Evolutionary conservation across 1,140 invertebrate species (phyloP).

Genomic region (Drosophila varians): DNA sequence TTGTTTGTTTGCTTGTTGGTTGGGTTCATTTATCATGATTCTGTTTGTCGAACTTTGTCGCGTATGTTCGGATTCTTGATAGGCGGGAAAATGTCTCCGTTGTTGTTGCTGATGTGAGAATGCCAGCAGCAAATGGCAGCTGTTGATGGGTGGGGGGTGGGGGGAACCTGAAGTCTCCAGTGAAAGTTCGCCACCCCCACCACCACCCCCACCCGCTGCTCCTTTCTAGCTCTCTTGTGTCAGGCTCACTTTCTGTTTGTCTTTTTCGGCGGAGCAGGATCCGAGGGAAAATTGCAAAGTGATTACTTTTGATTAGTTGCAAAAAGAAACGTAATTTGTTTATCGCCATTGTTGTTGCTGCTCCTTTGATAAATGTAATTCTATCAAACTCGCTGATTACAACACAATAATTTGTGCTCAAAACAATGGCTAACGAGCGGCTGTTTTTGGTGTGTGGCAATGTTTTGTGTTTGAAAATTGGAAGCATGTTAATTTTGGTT

Average conservation of each 20-base stretch:
- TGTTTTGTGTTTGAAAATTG: not conserved
- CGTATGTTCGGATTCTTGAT: constrained; percentile 57
- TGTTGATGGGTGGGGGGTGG: too few relatives aligned
- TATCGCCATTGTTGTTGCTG: constrained; percentile 45
- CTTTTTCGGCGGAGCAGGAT: constrained; percentile 50
- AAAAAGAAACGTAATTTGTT: constrained; percentile 82
- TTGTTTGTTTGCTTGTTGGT: constrained; percentile 56
- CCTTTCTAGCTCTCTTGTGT: constrained; percentile 60
- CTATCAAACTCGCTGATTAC: constrained; percentile 68
- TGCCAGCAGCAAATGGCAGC: constrained; percentile 70
- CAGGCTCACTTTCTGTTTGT: constrained; percentile 74
- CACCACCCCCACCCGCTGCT: not conserved
- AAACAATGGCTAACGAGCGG: constrained; percentile 55
- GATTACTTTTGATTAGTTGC: constrained; percentile 82
- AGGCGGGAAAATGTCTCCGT: constrained; percentile 72
- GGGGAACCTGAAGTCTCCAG: not conserved
- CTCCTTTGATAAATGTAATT: constrained; percentile 76
- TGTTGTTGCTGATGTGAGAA: constrained; percentile 46
- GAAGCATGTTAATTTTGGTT: not conserved
- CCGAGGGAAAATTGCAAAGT: constrained; percentile 69
- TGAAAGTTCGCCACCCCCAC: not conserved
- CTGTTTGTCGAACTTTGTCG: constrained; percentile 76
- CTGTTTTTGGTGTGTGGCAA: constrained; percentile 32
- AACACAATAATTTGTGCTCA: constrained; percentile 37
- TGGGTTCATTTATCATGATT: constrained; percentile 81